Conservation (phyloP, 1,140 invertebrate genomes). For the Dufourea novaeangliae region DNA sequence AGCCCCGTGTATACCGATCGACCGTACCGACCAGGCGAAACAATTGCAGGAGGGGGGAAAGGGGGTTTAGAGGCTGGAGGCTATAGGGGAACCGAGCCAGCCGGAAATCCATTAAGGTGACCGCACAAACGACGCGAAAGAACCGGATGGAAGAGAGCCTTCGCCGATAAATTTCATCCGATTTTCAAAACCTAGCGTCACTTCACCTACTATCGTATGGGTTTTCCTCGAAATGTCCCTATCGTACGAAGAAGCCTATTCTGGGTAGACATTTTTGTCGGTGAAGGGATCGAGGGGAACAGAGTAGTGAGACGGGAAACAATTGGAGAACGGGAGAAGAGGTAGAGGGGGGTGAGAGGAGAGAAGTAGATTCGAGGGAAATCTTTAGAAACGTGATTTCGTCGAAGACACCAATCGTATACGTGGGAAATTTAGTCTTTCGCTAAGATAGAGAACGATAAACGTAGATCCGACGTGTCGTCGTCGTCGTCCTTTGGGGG, state of each 20-base stretch:
- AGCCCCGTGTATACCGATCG: conserved; percentile 11
- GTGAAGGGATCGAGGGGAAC: background rate
- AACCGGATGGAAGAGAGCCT: background rate
- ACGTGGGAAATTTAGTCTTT: too few species aligned
- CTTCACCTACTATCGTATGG: background rate
- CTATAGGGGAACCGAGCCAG: background rate
- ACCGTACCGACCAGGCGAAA: conserved; percentile 2
- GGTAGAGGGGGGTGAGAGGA: too few species aligned
- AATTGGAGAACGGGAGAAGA: background rate
- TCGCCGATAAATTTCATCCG: conserved; percentile 14
- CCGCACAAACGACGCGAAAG: background rate
- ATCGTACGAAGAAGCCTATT: background rate
- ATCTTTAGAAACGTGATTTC: background rate
- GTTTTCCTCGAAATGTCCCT: background rate
- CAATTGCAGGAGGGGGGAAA: background rate
- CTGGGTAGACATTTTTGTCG: too few species aligned
- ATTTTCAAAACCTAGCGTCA: background rate
- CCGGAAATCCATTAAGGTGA: conserved; percentile 20
- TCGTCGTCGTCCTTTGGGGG: background rate
- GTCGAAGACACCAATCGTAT: too few species aligned
- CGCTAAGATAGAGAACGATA: conserved; percentile 6
- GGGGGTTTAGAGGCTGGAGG: background rate
- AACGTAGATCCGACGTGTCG: background rate
- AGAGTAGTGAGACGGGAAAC: background rate
- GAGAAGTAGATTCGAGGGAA: background rate